These are phyloP conservation scores for Hyles euphorbiae DNA, from an alignment of 1,140 invertebrate species.

Conservation along the genomic window DNA sequence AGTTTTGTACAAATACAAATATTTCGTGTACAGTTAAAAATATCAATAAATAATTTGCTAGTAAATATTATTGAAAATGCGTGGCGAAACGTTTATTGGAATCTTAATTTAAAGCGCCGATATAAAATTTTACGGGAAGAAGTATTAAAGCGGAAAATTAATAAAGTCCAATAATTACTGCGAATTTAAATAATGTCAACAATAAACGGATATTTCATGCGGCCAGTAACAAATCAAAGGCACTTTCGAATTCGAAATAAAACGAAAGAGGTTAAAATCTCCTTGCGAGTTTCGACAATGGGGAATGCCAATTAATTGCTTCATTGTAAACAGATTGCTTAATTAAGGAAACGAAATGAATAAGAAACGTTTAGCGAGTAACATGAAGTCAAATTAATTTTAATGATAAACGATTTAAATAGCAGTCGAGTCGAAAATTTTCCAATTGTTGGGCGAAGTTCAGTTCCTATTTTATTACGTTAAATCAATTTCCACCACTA, in stretches of 20 bases:
- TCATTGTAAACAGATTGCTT: constrained; percentile 71
- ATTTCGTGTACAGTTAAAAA: too few species aligned
- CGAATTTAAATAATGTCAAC: too few species aligned
- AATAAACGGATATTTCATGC: constrained; percentile 7
- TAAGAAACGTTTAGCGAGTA: constrained; percentile 59
- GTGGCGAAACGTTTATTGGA: too few species aligned
- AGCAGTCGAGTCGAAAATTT: constrained; percentile 10
- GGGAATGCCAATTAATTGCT: constrained; percentile 67
- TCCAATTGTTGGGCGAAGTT: too few species aligned
- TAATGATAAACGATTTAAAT: constrained; percentile 64
- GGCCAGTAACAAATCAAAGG: constrained; percentile 31
- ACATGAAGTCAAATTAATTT: constrained; percentile 67
- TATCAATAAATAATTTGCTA: too few species aligned
- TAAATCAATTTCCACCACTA: constrained; percentile 14
- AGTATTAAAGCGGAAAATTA: too few species aligned
- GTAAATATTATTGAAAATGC: too few species aligned
- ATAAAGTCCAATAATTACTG: too few species aligned
- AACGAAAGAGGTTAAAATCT: constrained; percentile 43
- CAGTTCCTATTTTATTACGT: not conserved
- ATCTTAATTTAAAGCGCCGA: too few species aligned
- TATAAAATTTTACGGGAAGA: too few species aligned
- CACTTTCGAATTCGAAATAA: constrained; percentile 32
- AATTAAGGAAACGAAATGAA: constrained; percentile 69
- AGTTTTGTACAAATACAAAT: too few species aligned
- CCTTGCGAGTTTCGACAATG: constrained; percentile 48